Conservation (phyloP, 2,113 vertebrate genomes). For the Laterallus jamaicensis region DNA sequence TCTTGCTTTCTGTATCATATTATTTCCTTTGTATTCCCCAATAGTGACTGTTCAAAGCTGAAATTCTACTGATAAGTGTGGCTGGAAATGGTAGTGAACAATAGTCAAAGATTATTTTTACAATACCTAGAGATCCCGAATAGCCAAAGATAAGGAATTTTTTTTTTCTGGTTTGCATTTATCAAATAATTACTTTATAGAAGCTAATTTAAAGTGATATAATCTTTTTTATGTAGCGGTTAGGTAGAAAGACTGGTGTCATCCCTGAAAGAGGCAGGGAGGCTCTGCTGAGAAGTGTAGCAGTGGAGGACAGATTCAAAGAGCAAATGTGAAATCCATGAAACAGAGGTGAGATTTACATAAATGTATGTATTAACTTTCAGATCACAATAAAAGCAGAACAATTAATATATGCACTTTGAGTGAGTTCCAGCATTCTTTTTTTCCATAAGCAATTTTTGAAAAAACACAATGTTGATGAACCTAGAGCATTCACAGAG, state of each 20-base stretch:
- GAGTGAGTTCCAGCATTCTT: neutral
- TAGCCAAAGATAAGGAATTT: neutral
- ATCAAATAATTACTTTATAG: slow-evolving; percentile 40
- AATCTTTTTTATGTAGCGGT: neutral
- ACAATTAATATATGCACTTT: neutral
- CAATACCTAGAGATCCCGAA: neutral
- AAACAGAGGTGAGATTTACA: neutral
- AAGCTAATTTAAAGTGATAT: neutral
- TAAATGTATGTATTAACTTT: neutral
- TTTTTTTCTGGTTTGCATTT: slow-evolving; percentile 13
- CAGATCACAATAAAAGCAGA: neutral
- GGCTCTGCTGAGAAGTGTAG: neutral
- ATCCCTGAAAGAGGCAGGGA: neutral
- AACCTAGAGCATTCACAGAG: neutral
- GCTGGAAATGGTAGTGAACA: neutral
- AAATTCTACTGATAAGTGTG: neutral
- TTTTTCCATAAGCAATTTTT: neutral
- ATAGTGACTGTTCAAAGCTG: neutral
- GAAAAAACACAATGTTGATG: neutral
- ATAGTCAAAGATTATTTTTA: slow-evolving; percentile 20
- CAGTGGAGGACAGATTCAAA: neutral
- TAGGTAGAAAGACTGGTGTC: neutral
- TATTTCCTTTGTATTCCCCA: neutral
- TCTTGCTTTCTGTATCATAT: neutral
- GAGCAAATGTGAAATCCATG: neutral